Evolutionary conservation across 2,888 invertebrate genomes (phyloP), one percentile per base, ranked within the genome.

Genomic region (Calliscelio sp.): DNA sequence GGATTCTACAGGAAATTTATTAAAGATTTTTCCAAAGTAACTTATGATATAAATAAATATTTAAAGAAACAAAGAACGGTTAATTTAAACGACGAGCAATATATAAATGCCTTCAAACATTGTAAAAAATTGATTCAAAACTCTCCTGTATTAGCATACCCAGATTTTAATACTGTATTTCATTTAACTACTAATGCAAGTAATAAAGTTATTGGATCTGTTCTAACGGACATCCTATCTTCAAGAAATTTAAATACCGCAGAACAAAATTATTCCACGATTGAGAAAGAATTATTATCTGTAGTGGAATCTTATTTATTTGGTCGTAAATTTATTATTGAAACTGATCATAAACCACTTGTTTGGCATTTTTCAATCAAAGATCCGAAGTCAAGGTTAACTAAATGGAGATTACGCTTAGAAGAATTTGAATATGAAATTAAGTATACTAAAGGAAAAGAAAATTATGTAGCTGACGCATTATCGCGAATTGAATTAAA

Each of bases 201-300:
- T 7, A 70, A 70, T 49, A 55, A 57, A 38, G 68, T 41, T 18
- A 22, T 81, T 1, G 73, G 80, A 57, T 73, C 65, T 2, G 57
- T 73, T 8, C 25, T 74, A 55, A 55, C 25, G 55, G 55, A n/a
- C 32, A 55, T 16, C 55, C 55, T 14, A 28, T 55, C 1, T 32
- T 32, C 32, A 7, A 5, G 32, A 7, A 32, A 5, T 32, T 10
- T 32, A 32, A 32, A 32, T 5, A 49, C 49, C 7, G 49, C 78
- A 11, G 91, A 92, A 88, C 38, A 28, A 6, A 93, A 92, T 59
- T 93, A 93, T 77, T 85, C 86, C 1, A 91, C 91, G 0, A 92
- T 87, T 0, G 92, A 93, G 86, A 88, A 88, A 53, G 92, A 93
- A 87, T 74, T 92, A 1, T 66, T 93, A 61, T 90, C 91, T 0